Base-by-base conservation (phyloP, 2,888 invertebrate genomes). In the Zele albiditarsus region DNA sequence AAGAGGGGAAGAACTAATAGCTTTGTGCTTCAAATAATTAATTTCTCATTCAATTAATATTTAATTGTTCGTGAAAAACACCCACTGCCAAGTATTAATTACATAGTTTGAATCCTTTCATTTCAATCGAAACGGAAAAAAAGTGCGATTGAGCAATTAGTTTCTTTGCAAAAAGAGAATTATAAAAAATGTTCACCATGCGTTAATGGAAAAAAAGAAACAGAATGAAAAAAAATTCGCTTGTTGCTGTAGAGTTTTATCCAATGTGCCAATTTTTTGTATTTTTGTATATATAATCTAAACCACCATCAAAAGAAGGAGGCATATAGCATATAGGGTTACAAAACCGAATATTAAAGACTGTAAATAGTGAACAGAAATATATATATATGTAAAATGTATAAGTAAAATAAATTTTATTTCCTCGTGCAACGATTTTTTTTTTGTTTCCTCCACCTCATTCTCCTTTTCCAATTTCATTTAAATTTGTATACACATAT, bases 241-340 rank as follows among this genome's bases (percentile, higher is more conserved):
- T 79, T 80, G 77, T 77, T 76, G 76, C 70, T 60, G 66, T 74
- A 77, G 53, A 53, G 75, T 72, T 60, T 6, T 76, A 75, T 86
- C 85, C 80, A 84, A 82, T 83, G 88, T 88, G 88, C 88, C 88
- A 88, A 88, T 85, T 82, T 74, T 81, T 85, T 87, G 82, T 88
- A 87, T 84, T 88, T 87, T 88, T 88, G 88, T 88, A 88, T 75
- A 88, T 86, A 86, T 77, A 81, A 83, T 73, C 73, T 71, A 69
- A 76, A 78, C 49, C 57, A 74, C 69, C 65, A 77, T 73, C 49
- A 49, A 38, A 66, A 72, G 20, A 74, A n/a, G 57, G 20, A 57
- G 14, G 4, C 28, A 68, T 57, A 33, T 27, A 67, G 27, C 25
- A n/a, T 20, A 20, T 53, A 53, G 20, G 53, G 67, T 67, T 60